Evolutionary conservation across 2,797 vertebrate species (phyloP).

Genomic region (Leptatherina wallacei): DNA sequence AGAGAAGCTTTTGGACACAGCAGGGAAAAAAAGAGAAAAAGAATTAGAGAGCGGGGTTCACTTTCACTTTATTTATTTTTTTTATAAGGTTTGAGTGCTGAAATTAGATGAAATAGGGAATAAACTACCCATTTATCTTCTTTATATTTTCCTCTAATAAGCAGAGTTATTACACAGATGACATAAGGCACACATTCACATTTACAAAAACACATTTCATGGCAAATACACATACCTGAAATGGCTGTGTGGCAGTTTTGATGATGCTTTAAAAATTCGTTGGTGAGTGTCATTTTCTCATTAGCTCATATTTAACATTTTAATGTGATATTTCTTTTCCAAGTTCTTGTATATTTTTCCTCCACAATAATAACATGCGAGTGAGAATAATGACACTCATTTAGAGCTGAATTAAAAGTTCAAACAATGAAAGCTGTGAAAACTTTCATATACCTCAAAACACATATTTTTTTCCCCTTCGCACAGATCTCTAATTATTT

Average conservation of each 20-base stretch:
- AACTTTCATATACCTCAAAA: constrained; percentile 85
- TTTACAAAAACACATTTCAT: constrained; percentile 73
- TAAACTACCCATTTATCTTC: constrained; percentile 82
- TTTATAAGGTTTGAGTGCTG: constrained; percentile 75
- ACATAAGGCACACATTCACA: constrained; percentile 75
- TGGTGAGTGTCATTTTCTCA: constrained; percentile 78
- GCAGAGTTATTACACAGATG: constrained; percentile 76
- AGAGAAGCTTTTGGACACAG: constrained; percentile 74
- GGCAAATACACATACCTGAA: constrained; percentile 61
- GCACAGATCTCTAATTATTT: constrained; percentile 86
- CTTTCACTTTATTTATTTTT: constrained; percentile 74
- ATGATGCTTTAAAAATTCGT: constrained; percentile 68
- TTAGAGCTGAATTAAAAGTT: constrained; percentile 86
- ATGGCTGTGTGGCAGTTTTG: constrained; percentile 58
- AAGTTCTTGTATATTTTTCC: constrained; percentile 56
- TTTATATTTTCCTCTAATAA: constrained; percentile 80
- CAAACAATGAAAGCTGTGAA: constrained; percentile 79
- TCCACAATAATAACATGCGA: constrained; percentile 72
- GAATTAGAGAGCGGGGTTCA: constrained; percentile 52
- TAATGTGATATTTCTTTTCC: constrained; percentile 74
- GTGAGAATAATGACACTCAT: constrained; percentile 84
- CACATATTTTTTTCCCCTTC: constrained; percentile 55
- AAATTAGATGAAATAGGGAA: constrained; percentile 77
- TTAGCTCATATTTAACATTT: constrained; percentile 82
- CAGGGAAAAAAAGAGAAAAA: constrained; percentile 36